A percentile compares a stretch with the other conserved stretches of the same genome.
Evolutionary conservation across 2,797 vertebrate species (phyloP).

Genomic region (Rallus crepitans): DNA sequence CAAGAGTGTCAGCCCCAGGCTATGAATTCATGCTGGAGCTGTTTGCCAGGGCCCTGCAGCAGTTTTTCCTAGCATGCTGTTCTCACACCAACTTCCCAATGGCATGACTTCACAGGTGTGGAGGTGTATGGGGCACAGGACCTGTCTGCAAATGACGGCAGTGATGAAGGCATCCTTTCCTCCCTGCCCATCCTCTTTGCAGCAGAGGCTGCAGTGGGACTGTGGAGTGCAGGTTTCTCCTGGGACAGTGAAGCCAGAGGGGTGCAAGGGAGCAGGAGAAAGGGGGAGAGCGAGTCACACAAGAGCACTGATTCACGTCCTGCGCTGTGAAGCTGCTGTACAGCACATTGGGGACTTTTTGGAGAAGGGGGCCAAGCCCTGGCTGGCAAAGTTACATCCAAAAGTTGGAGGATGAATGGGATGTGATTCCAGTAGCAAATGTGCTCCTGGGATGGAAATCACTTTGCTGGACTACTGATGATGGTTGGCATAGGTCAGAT

Average conservation of each 20-base stretch:
- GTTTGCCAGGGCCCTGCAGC: not conserved
- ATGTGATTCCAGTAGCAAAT: not conserved
- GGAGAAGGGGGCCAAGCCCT: not conserved
- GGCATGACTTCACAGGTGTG: accelerated
- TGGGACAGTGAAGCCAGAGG: not conserved
- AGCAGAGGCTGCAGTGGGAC: not conserved
- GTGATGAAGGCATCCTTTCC: not conserved
- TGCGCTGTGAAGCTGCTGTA: not conserved
- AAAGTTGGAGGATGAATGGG: constrained; percentile 22
- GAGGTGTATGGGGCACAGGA: not conserved
- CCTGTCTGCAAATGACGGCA: not conserved
- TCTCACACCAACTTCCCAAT: not conserved
- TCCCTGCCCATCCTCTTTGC: not conserved
- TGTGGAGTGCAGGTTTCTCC: not conserved
- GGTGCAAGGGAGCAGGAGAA: not conserved
- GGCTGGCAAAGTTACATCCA: not conserved
- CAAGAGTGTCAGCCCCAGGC: not conserved
- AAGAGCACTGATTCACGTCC: not conserved
- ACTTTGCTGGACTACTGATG: constrained; percentile 13
- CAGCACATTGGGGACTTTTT: not conserved
- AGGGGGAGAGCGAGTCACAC: not conserved
- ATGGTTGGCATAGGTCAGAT: not conserved
- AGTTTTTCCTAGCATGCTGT: not conserved
- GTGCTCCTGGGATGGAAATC: not conserved
- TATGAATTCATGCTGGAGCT: not conserved